phyloP scores from a whole-genome alignment of 2,888 invertebrate species.

The Balanococcus diminutus region DNA sequence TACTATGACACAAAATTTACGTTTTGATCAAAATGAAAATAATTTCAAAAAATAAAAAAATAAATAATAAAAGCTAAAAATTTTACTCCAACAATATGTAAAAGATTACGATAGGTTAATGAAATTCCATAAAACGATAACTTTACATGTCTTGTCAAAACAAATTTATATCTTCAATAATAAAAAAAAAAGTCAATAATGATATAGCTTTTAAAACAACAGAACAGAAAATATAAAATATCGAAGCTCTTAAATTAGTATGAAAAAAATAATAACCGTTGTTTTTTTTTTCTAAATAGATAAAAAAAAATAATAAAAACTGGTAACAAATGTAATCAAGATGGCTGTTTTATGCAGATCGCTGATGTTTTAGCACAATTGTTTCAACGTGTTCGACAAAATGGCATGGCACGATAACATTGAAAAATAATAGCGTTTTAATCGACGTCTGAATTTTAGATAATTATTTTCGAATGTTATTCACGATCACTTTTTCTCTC shows the following conservation, averaged over 20 bases:
- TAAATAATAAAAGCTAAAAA: too few species aligned
- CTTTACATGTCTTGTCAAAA: neutral
- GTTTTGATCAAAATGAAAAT: neutral
- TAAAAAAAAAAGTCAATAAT: neutral
- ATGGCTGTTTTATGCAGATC: conserved; percentile 2
- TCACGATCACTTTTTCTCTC: neutral
- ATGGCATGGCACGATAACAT: conserved; percentile 30
- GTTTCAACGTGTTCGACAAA: neutral
- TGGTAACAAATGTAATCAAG: conserved; percentile 35
- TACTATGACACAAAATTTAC: too few species aligned
- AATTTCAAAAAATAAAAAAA: neutral
- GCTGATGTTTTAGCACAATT: conserved; percentile 7
- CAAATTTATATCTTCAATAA: neutral
- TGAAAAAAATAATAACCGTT: neutral
- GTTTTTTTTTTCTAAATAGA: neutral
- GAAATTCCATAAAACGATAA: neutral
- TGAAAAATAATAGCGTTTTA: neutral
- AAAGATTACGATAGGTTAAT: neutral
- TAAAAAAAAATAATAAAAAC: neutral
- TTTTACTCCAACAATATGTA: neutral
- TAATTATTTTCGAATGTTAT: conserved; percentile 14
- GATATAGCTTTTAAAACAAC: neutral
- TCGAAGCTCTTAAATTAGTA: neutral
- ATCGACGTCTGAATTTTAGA: neutral
- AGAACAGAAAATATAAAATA: neutral